These are phyloP conservation scores for Muschampia plurimacula DNA, from an alignment of 2,888 invertebrate species.

Conservation along the genomic window DNA sequence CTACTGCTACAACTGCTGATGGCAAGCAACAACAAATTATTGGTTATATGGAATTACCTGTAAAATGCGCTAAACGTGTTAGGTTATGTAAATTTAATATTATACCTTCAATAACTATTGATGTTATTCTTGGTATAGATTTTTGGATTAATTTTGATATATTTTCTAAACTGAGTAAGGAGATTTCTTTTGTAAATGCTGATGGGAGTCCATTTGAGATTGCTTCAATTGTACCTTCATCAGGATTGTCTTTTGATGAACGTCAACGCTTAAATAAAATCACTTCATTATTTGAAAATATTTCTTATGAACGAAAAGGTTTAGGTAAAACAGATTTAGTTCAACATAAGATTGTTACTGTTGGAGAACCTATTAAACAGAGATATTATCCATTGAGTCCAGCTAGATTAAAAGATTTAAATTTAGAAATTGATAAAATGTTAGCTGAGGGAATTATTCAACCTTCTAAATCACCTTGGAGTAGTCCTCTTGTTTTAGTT, in stretches of 20 bases:
- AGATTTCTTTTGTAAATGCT: constrained; percentile 7
- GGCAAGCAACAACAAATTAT: constrained; percentile 14
- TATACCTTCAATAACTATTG: constrained; percentile 2
- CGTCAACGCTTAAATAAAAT: constrained; percentile 7
- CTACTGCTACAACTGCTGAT: constrained; percentile 16
- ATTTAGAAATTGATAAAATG: constrained; percentile 35
- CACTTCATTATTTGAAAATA: constrained; percentile 14
- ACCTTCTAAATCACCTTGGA: constrained; percentile 33
- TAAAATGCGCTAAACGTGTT: constrained; percentile 9
- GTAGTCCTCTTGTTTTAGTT: constrained; percentile 27
- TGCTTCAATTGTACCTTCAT: constrained; percentile 12
- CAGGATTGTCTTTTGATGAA: constrained; percentile 7
- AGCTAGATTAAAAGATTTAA: constrained; percentile 33
- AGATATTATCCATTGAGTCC: constrained; percentile 37
- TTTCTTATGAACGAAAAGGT: constrained; percentile 24
- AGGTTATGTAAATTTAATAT: constrained; percentile 20
- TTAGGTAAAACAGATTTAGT: constrained; percentile 39
- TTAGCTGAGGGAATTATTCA: constrained; percentile 34
- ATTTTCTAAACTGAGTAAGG: constrained; percentile 10
- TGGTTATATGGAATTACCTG: constrained; percentile 7
- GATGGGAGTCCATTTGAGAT: constrained; percentile 4
- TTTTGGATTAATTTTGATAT: constrained; percentile 9
- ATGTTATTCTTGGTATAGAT: constrained; percentile 13
- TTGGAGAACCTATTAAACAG: constrained; percentile 32
- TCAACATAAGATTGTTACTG: constrained; percentile 37